phyloP scores from a whole-genome alignment of 2,113 vertebrate species.

The Colinus virginianus region DNA sequence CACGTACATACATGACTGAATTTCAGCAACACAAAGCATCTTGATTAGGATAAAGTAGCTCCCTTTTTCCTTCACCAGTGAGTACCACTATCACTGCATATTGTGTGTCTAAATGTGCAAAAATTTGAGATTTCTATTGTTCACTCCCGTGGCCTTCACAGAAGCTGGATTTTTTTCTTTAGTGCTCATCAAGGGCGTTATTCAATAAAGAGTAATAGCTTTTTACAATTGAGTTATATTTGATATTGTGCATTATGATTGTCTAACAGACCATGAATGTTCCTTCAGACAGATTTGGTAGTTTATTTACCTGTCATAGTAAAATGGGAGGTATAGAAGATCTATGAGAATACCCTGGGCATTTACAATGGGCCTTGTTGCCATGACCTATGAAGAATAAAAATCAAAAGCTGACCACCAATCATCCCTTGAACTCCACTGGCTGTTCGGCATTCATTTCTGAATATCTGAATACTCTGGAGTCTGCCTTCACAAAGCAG shows the following conservation, averaged over 20 bases:
- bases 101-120: background rate
- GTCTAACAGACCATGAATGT: slow-evolving; percentile 62
- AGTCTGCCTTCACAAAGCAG: background rate
- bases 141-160: background rate
- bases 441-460: background rate
- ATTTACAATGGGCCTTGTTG: background rate
- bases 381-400: slow-evolving; percentile 15
- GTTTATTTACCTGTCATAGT: slow-evolving; percentile 51
- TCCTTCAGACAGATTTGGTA: background rate
- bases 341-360: slow-evolving; percentile 55
- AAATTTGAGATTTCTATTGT: background rate
- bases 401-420: background rate
- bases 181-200: background rate
- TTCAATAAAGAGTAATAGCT: slow-evolving; percentile 28
- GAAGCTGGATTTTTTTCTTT: slow-evolving; percentile 22
- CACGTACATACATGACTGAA: background rate
- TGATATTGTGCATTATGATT: slow-evolving; percentile 67
- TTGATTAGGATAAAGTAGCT: background rate
- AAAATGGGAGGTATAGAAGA: slow-evolving; percentile 29
- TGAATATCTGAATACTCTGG: background rate
- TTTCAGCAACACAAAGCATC: background rate
- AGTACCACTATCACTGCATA: background rate
- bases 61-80: background rate
- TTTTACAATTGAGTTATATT: slow-evolving; percentile 16
- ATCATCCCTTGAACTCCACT: background rate